A percentile compares a stretch with the other conserved stretches of the same genome.
These are phyloP conservation scores for Heliconius charithonia DNA, from an alignment of 2,888 invertebrate species.

Conservation along the genomic window DNA sequence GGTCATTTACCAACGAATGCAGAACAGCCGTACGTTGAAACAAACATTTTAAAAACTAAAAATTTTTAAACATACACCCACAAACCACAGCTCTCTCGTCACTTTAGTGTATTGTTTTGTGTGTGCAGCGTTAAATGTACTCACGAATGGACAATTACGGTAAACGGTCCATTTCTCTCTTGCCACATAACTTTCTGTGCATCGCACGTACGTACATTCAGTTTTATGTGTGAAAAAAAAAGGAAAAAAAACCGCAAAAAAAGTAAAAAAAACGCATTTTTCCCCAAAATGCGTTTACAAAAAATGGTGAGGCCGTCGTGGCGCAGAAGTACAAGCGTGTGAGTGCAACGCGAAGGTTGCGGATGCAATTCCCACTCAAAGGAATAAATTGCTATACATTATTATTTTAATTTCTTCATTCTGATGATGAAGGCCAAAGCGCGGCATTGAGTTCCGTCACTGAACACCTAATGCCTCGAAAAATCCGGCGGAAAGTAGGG, in stretches of 20 bases:
- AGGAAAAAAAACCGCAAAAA: too few species aligned
- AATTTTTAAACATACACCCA: constrained; percentile 21
- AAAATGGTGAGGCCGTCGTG: background rate
- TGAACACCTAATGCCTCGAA: too few species aligned
- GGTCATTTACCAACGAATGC: background rate
- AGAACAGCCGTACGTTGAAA: background rate
- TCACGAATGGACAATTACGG: constrained; percentile 68
- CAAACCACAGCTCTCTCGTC: constrained; percentile 49
- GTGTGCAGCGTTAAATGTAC: constrained; percentile 58
- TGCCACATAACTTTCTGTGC: constrained; percentile 44
- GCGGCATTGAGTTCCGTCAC: too few species aligned
- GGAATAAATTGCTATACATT: too few species aligned
- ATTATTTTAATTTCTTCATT: too few species aligned
- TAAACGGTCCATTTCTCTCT: constrained; percentile 61
- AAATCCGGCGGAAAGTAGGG: too few species aligned
- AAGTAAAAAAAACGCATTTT: background rate
- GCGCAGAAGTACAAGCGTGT: too few species aligned
- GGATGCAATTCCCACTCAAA: background rate
- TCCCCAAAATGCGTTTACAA: background rate
- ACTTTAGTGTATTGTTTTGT: constrained; percentile 63
- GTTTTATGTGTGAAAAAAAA: constrained; percentile 14
- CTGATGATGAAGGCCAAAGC: too few species aligned
- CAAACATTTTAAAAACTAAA: constrained; percentile 14
- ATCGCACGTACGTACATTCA: constrained; percentile 36
- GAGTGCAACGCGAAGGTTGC: background rate